phyloP scores from a whole-genome alignment of 2,113 vertebrate genomes.

The Nibea coibor region DNA sequence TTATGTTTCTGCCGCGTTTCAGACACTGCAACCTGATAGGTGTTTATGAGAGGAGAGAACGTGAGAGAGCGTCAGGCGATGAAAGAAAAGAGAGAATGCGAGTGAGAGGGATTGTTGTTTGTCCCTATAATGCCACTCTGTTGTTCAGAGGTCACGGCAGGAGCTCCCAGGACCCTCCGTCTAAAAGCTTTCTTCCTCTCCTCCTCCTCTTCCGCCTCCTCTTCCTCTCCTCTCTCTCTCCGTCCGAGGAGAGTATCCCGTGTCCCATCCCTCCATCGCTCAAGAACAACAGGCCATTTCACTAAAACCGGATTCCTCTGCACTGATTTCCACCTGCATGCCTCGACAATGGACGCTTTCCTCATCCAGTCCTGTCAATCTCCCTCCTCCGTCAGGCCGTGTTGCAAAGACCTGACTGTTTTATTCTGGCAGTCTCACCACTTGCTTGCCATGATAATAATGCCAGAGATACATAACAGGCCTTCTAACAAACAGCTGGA shows the following conservation, averaged over 20 bases:
- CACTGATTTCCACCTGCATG: constrained; percentile 7
- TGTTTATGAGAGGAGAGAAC: constrained; percentile 49
- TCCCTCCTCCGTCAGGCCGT: not conserved
- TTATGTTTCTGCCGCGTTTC: constrained; percentile 17
- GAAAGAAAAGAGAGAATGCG: constrained; percentile 25
- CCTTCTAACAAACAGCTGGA: not conserved
- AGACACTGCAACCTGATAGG: constrained; percentile 42
- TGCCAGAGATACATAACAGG: not conserved
- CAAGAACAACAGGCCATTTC: constrained; percentile 52
- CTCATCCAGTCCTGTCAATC: not conserved
- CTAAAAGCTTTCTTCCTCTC: constrained; percentile 52
- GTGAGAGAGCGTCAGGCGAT: constrained; percentile 18
- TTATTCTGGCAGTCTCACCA: not conserved
- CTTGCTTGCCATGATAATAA: not conserved
- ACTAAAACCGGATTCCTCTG: constrained; percentile 18
- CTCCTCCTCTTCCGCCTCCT: constrained; percentile 31
- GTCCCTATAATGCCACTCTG: constrained; percentile 34
- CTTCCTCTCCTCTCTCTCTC: constrained; percentile 17
- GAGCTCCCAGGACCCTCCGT: constrained; percentile 33
- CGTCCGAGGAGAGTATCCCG: constrained; percentile 56
- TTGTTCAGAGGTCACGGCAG: constrained; percentile 40
- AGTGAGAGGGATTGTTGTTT: constrained; percentile 46
- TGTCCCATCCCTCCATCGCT: constrained; percentile 48
- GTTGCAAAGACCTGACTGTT: not conserved
- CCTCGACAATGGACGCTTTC: not conserved